Percentiles rank a stretch among this genome's conserved stretches.
These are phyloP conservation scores for Epicampocera succincta DNA, from an alignment of 2,888 invertebrate species.

Conservation along the genomic window DNA sequence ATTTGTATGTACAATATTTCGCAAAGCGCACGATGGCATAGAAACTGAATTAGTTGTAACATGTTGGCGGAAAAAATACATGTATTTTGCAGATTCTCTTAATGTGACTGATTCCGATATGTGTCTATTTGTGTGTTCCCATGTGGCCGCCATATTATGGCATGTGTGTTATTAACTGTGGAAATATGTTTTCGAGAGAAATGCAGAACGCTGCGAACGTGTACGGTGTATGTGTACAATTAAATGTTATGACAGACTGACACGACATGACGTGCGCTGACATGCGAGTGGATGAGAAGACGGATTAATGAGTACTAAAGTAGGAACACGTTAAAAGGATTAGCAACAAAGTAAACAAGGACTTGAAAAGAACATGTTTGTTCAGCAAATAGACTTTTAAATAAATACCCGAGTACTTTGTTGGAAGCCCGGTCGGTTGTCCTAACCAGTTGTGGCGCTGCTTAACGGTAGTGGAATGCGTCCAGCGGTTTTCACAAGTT, in stretches of 20 bases:
- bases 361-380: not conserved
- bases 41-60: conserved; percentile 67
- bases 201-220: no score
- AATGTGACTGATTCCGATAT: not conserved
- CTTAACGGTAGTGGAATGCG: no score
- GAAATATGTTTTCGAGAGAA: conserved; percentile 41
- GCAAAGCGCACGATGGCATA: conserved; percentile 62
- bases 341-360: not conserved
- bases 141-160: conserved; percentile 37
- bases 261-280: conserved; percentile 48
- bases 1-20: not conserved
- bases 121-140: not conserved
- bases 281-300: conserved; percentile 25
- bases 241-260: conserved; percentile 66
- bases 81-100: conserved; percentile 26
- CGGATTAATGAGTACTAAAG: conserved; percentile 7
- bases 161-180: conserved; percentile 51
- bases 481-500: no score
- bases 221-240: conserved; percentile 39
- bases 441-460: no score
- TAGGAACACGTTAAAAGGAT: not conserved
- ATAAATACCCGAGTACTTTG: not conserved
- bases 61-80: conserved; percentile 39
- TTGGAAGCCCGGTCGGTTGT: no score
- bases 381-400: not conserved